phyloP scores from a whole-genome alignment of 2,113 vertebrate species.

The Hypomesus transpacificus region DNA sequence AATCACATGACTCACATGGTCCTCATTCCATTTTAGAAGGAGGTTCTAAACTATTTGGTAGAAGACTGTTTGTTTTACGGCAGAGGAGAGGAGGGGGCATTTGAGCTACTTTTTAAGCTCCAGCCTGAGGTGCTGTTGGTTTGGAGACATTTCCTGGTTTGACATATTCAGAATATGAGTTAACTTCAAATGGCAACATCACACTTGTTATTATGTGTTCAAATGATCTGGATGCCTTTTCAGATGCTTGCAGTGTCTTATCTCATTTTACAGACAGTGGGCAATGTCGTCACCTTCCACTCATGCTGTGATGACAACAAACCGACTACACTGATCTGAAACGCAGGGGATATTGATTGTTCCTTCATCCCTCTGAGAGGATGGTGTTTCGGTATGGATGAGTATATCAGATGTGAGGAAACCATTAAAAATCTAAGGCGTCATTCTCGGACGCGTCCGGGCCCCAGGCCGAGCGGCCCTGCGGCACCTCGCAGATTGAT shows the following conservation, averaged over 20 bases:
- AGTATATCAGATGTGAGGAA: neutral
- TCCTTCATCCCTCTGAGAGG: no score
- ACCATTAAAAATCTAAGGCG: neutral
- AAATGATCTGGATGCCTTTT: neutral
- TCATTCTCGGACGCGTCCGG: neutral
- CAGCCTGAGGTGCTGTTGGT: neutral
- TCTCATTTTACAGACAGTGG: neutral
- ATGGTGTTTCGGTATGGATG: no score
- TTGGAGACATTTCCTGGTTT: neutral
- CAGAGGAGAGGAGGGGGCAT: no score
- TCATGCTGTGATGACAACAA: neutral
- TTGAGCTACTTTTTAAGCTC: neutral
- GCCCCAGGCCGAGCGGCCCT: slow-evolving; percentile 5
- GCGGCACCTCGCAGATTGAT: slow-evolving; percentile 21
- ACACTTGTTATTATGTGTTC: no score
- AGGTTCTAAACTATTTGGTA: no score
- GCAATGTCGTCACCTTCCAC: neutral
- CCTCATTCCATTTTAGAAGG: no score
- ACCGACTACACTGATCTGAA: no score
- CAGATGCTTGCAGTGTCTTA: neutral
- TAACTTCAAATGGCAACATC: no score
- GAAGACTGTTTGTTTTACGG: no score
- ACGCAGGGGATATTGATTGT: no score
- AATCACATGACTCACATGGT: neutral
- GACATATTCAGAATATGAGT: neutral